Base-by-base conservation (phyloP, 1,140 invertebrate genomes). In the Arion vulgaris region DNA sequence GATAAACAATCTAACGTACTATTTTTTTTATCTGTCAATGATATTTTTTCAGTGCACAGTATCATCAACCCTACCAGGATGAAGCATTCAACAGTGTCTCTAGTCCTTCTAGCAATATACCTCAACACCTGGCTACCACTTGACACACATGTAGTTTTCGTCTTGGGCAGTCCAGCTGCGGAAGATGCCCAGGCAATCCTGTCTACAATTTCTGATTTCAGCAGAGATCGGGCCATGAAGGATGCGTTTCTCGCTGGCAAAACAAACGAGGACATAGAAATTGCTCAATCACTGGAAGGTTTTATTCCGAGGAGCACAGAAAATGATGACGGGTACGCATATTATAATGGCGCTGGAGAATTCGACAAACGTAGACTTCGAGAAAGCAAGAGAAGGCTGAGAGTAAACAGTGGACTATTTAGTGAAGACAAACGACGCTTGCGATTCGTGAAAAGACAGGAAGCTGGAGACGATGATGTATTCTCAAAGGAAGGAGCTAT, bases 281-380 rank as follows among this genome's bases (percentile, higher is more conserved):
- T 7, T 2, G n/a, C 17, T 0, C 7, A 28, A 17, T 28, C 53
- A 11, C 19, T 66, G 5, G 62, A 66, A 7, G n/a, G 32, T 34
- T 66, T 32, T 66, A 1, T 66, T 17, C 62, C n/a, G 7, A 66
- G 17, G 17, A 32, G 7, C n/a, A 32, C 5, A 32, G 62, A 66
- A 1, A 32, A 23, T 28, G 62, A 66, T 1, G n/a, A 66, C 17
- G 62, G 17, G 7, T 2, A 66, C n/a, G 62, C n/a, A 28, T 7
- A 7, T 32, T 66, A 66, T 32, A 32, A 28, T 17, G 62, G 32
- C 62, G 28, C n/a, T 66, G n/a, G 62, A 7, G 62, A 66, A 5
- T 32, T 66, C n/a, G n/a, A 32, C 32, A 66, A 66, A 66, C 62
- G 62, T 28, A 66, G 62, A 66, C n/a, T 66, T 66, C 62, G 62